Evolutionary conservation across 2,113 vertebrate genomes (phyloP), one percentile per base, ranked within the genome.

Genomic region (Rhineura floridana): DNA sequence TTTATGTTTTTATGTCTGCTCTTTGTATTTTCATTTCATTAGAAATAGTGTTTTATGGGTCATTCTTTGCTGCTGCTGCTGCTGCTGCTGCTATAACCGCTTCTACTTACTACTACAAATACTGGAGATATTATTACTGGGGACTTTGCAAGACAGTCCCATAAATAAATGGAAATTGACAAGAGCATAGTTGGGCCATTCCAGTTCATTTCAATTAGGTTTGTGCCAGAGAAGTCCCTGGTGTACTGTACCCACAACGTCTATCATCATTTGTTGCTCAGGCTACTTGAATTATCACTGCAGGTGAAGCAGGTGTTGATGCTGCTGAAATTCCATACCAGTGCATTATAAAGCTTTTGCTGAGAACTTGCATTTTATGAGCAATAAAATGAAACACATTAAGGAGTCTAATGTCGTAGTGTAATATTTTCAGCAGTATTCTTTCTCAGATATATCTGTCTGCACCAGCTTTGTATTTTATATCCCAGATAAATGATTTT

Each of bases 321-420:
- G 13, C 76, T n/a, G 30, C 12, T 78, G 46, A 78, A 78, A 78
- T 78, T 33, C 46, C 46, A 78, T 4, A 63, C 92, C 90, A 85
- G 83, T 6, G 0, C 89, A 90, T 93, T 78, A 52, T 17, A 88
- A 94, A 88, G 65, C 92, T 52, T 84, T 59, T 75, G 28, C 39
- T 85, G 83, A 89, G 83, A 86, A n/a, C 9, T 77, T 80, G 75
- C 23, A 75, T 75, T 72, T 76, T 78, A 52, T 52, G 76, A 52
- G 15, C 76, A 33, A 7, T 50, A 52, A 50, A 78, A 78, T 6
- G 50, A 78, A 7, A 50, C 30, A 50, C 46, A 78, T 12, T 48
- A 44, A 48, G 19, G 9, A 50, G 76, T 30, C n/a, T n/a, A n/a
- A n/a, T n/a, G n/a, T n/a, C n/a, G 55, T 59, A 50, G 50, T 33